A percentile compares a stretch with the other conserved stretches of the same genome.
Conservation (phyloP, 2,888 invertebrate species). For the Pandemis corylana region DNA sequence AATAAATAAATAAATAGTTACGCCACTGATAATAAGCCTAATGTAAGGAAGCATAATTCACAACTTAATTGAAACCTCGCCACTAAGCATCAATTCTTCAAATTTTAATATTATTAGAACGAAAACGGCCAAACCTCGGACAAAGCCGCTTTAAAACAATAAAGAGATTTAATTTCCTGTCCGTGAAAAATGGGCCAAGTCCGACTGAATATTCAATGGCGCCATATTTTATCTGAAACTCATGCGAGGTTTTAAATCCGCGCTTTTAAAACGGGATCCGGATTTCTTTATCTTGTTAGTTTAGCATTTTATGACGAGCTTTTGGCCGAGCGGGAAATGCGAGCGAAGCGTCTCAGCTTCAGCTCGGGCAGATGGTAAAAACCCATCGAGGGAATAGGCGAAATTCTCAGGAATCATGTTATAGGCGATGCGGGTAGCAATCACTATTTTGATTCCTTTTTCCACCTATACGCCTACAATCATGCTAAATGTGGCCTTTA, state of each 20-base stretch:
- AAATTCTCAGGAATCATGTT: no score
- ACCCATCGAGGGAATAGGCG: no score
- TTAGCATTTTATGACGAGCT: neutral
- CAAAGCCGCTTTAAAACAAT: conserved; percentile 38
- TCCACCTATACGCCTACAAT: no score
- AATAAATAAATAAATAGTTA: no score
- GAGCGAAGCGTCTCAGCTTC: no score
- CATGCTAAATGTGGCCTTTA: no score
- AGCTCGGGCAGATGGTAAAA: no score
- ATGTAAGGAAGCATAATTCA: no score
- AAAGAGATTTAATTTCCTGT: conserved; percentile 67
- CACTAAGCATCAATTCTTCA: neutral
- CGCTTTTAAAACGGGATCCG: conserved; percentile 19
- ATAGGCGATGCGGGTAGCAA: no score
- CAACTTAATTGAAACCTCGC: neutral
- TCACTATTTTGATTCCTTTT: no score
- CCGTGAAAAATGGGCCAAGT: conserved; percentile 75
- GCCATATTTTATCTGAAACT: conserved; percentile 65
- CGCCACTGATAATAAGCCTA: no score
- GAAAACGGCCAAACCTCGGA: conserved; percentile 26
- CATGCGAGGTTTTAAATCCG: conserved; percentile 46
- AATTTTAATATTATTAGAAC: conserved; percentile 38
- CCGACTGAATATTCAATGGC: conserved; percentile 72
- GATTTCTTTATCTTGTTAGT: conserved; percentile 13
- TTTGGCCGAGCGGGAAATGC: neutral